Evolutionary conservation across 64 coral and sea anemone genomes (phyloP), one percentile per base, ranked within the genome.

Genomic region (Porites australiensis): DNA sequence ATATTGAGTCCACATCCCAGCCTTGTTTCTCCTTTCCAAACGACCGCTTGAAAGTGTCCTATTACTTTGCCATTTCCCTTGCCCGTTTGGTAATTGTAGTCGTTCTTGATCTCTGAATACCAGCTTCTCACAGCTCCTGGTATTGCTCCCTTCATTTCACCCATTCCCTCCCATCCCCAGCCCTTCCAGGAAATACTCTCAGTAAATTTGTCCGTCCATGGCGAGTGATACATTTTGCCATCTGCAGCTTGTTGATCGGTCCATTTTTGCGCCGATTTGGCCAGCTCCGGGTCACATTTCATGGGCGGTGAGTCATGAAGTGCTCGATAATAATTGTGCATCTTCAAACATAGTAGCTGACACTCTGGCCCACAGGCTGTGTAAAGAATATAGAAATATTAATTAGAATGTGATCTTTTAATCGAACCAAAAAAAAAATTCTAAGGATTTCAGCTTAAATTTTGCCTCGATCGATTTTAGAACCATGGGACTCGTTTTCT

Each of bases 91-190:
- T 80, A 87, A 76, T 87, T 81, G 15, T 90, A 87, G 44, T 75
- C 82, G 54, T 82, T 91, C 46, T 98, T 98, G 19, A 98, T 92
- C 73, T 98, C 93, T 58, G 96, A 98, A 57, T 98, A 98, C 96
- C 96, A 98, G 64, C 90, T 88, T 59, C 93, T 70, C 27, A 91
- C 87, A 11, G 96, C 96, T 43, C 90, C 94, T 43, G 93, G 86
- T 13, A 98, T 87, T 8, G 93, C 93, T 44, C 90, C 79, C 49
- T 95, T 75, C 79, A 95, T 93, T 13, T 79, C 77, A 0, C 64
- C 79, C 50, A 90, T 83, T 22, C 93, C 88, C 55, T 77, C 70
- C 93, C 93, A 94, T 3, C 67, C 66, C 87, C 83, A 74, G 58
- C 83, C 85, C 68, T 94, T 94, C 95, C 95, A 98, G 18, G 92